Percentiles rank a stretch among this genome's conserved stretches.
Evolutionary conservation across 2,113 vertebrate species (phyloP).

Genomic region (Aptenodytes forsteri): DNA sequence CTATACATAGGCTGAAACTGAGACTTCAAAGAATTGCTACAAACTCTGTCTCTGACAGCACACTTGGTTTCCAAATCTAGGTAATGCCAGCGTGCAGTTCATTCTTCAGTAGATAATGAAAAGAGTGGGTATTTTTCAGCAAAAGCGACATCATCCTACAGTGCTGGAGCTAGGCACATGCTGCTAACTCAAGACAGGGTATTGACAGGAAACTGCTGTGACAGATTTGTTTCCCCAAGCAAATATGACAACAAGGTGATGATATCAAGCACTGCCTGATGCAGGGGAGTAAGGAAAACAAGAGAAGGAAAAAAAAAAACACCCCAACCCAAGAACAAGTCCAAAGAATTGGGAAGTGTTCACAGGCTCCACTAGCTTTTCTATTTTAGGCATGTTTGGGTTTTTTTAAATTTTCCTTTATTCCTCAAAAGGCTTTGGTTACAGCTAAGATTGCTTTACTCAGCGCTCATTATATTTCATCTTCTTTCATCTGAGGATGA

Average conservation of each 20-base stretch:
- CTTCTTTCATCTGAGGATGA: background rate
- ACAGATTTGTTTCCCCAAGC: slow-evolving; percentile 56
- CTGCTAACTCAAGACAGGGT: slow-evolving; percentile 30
- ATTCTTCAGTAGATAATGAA: slow-evolving; percentile 14
- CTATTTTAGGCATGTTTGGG: background rate
- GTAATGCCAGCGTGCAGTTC: background rate
- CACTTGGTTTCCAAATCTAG: slow-evolving; percentile 37
- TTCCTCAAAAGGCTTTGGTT: background rate
- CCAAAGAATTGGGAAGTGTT: background rate
- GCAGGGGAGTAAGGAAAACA: slow-evolving; percentile 8
- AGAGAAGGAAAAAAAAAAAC: background rate
- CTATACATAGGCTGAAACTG: background rate
- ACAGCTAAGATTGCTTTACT: background rate
- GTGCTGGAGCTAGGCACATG: background rate
- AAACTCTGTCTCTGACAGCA: slow-evolving; percentile 2
- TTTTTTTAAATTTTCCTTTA: background rate
- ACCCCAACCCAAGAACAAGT: background rate
- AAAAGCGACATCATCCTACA: background rate
- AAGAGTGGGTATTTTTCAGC: slow-evolving; percentile 24
- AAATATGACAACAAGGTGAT: slow-evolving; percentile 60
- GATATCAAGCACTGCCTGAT: slow-evolving; percentile 38
- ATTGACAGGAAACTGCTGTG: slow-evolving; percentile 18
- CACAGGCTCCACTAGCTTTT: background rate
- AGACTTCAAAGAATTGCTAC: slow-evolving; percentile 14
- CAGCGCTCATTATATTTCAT: background rate